Evolutionary conservation across 2,888 invertebrate genomes (phyloP).

Genomic region (Tenodera sinensis): DNA sequence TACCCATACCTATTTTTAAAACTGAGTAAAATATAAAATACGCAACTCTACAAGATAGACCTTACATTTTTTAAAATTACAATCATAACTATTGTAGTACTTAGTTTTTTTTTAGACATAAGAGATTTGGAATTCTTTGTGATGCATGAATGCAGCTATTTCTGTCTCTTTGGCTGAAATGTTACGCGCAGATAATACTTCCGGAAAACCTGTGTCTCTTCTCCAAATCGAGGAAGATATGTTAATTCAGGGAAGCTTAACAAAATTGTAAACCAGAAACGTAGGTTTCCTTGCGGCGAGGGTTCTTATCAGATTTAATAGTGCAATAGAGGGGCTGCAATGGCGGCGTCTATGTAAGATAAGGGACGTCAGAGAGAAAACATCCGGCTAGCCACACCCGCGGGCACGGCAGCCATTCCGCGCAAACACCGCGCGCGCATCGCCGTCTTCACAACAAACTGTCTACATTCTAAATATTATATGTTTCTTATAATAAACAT

Average conservation of each 20-base stretch:
- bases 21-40: too few relatives aligned
- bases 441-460: background rate
- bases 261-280: background rate
- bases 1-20: too few relatives aligned
- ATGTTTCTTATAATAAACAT: too few relatives aligned
- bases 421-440: background rate
- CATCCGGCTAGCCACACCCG: background rate
- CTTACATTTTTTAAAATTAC: too few relatives aligned
- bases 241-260: background rate
- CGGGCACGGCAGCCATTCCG: background rate
- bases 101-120: too few relatives aligned
- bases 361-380: background rate
- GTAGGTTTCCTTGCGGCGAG: background rate
- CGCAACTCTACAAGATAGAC: too few relatives aligned
- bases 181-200: background rate
- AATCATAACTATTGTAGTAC: too few relatives aligned
- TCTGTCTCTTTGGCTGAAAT: background rate
- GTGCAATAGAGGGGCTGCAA: background rate
- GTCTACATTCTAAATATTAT: too few relatives aligned
- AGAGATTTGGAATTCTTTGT: background rate
- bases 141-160: background rate
- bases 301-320: background rate
- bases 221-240: background rate
- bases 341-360: background rate
- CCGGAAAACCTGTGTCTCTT: background rate